Conservation (phyloP, 1,140 invertebrate genomes). For the Antheraea mylitta region DNA sequence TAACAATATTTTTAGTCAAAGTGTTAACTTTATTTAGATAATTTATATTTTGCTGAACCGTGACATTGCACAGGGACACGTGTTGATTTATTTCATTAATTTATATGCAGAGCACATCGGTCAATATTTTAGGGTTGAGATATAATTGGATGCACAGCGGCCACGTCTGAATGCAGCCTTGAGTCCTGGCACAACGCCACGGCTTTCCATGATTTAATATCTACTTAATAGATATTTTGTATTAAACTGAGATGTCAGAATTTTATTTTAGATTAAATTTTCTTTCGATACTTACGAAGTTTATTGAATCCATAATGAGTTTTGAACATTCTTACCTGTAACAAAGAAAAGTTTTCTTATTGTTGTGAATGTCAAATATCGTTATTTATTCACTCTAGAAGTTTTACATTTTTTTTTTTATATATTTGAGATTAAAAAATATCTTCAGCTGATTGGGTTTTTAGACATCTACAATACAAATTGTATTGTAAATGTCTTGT, state of each 20-base stretch:
- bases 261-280: background rate
- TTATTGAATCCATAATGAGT: background rate
- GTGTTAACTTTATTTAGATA: background rate
- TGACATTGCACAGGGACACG: background rate
- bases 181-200: constrained; percentile 57
- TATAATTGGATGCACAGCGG: constrained; percentile 67
- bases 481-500: no score
- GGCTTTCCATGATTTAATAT: constrained; percentile 61
- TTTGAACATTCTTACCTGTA: background rate
- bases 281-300: background rate
- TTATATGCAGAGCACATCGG: constrained; percentile 56
- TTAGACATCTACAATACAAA: no score
- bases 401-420: no score
- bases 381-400: background rate
- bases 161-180: constrained; percentile 60
- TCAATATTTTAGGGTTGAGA: constrained; percentile 73
- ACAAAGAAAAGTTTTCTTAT: background rate
- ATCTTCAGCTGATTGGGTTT: no score
- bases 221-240: constrained; percentile 40
- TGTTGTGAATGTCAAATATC: background rate
- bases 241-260: background rate
- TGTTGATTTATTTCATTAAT: constrained; percentile 50
- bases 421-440: no score
- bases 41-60: background rate
- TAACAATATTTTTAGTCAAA: no score